Percentiles rank a stretch among this genome's conserved stretches.
phyloP scores from a whole-genome alignment of 2,797 vertebrate genomes.

The Pitangus sulphuratus region DNA sequence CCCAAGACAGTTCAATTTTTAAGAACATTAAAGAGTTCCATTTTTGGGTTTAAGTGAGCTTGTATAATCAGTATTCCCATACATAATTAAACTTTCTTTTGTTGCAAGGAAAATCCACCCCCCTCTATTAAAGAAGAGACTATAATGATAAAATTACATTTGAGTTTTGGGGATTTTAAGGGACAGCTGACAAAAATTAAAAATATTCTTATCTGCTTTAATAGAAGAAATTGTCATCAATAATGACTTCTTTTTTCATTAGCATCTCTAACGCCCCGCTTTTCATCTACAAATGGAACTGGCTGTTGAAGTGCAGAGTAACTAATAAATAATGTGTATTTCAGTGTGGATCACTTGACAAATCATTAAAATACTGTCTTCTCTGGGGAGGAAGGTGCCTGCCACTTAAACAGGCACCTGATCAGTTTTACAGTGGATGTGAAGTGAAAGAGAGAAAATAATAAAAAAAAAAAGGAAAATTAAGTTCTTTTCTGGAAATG shows the following conservation, averaged over 20 bases:
- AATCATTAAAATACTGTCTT: slow-evolving; percentile 35
- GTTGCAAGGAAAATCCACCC: background rate
- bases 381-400: slow-evolving; percentile 15
- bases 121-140: background rate
- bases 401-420: background rate
- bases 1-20: background rate
- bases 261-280: background rate
- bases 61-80: background rate
- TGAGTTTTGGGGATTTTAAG: background rate
- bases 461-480: background rate
- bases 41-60: background rate
- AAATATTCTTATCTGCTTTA: slow-evolving; percentile 29
- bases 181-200: slow-evolving; percentile 23
- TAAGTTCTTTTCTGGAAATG: background rate
- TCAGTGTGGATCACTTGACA: slow-evolving; percentile 31
- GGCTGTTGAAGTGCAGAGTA: slow-evolving; percentile 42
- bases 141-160: slow-evolving; percentile 14
- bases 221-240: slow-evolving; percentile 15
- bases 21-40: background rate
- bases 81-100: background rate
- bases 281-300: slow-evolving; percentile 42
- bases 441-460: background rate
- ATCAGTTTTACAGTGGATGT: background rate
- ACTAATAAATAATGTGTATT: slow-evolving; percentile 52
- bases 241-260: slow-evolving; percentile 49